Base-by-base conservation (phyloP, 2,888 invertebrate genomes). In the Peribatodes rhomboidaria region DNA sequence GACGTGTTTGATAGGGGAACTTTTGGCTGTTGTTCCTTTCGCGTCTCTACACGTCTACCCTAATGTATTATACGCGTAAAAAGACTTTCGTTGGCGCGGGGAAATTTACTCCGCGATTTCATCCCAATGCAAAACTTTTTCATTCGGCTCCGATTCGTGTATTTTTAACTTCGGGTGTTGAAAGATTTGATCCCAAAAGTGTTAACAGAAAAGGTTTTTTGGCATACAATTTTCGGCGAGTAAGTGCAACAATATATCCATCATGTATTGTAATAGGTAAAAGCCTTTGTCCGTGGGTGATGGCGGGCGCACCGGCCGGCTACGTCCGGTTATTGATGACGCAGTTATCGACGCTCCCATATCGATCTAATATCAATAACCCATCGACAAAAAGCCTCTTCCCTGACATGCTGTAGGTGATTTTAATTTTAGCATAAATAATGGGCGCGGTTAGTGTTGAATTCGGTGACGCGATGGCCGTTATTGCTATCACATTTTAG, bases 321-420 rank as follows among this genome's bases (percentile, higher is more conserved):
- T 75, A 78, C 78, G 65, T 73, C 79, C 81, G 71, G 81, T 84
- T 85, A 86, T 86, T 85, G 87, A 89, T 89, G 87, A 85, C 83
- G 80, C 77, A 75, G 81, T 76, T 81, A 84, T 80, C 73, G 88
- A 80, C 87, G 82, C 87, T 78, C 86, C 87, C 83, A 85, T 83
- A 83, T 85, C 87, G 85, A 82, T 81, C 82, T 84, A 84, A 87
- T 89, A 90, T 91, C 90, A 90, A 92, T 92, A 92, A 90, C 88
- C 89, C 84, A 89, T 89, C 89, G 82, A 85, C 86, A 86, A 90
- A 89, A 89, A 87, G 87, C 83, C 85, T 84, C 84, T 81, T 79
- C 74, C 78, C 77, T 83, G 82, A 85, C 82, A 82, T 79, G 81
- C 78, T 82, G 81, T 86, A 87, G 76, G 77, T 77, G 75, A 81